Conservation (phyloP, 92 coral and sea anemone species). For the Palythoa grandis region DNA sequence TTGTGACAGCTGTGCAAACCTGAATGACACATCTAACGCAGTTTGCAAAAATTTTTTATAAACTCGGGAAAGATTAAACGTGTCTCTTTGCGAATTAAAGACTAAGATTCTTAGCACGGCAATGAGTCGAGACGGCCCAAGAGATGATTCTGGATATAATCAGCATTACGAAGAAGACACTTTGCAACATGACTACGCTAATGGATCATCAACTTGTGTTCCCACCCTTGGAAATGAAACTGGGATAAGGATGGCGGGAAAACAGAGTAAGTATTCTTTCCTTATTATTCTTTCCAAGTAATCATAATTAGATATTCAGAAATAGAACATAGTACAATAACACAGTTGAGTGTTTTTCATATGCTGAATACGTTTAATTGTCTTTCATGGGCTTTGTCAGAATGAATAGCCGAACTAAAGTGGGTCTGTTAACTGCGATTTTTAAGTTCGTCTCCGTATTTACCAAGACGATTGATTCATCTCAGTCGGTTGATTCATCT, state of each 20-base stretch:
- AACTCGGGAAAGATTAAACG: background rate
- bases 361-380: too few species aligned
- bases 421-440: too few species aligned
- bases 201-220: slow-evolving; percentile 21
- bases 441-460: too few species aligned
- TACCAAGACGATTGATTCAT: too few species aligned
- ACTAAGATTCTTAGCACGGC: background rate
- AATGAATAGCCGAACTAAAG: too few species aligned
- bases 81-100: background rate
- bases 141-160: background rate
- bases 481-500: too few species aligned
- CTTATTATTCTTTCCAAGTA: too few species aligned
- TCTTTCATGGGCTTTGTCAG: too few species aligned
- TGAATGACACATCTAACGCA: background rate
- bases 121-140: slow-evolving; percentile 12
- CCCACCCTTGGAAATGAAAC: slow-evolving; percentile 23
- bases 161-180: slow-evolving; percentile 19
- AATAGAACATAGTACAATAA: background rate
- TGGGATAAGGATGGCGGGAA: slow-evolving; percentile 14
- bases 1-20: slow-evolving; percentile 25
- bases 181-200: background rate
- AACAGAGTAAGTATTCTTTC: background rate
- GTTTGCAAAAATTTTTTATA: background rate
- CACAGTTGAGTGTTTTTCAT: too few species aligned
- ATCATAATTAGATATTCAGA: too few species aligned